Percentiles rank a stretch among this genome's conserved stretches.
phyloP scores from a whole-genome alignment of 2,113 vertebrate species.

The Cyprinodon brontotheroides region DNA sequence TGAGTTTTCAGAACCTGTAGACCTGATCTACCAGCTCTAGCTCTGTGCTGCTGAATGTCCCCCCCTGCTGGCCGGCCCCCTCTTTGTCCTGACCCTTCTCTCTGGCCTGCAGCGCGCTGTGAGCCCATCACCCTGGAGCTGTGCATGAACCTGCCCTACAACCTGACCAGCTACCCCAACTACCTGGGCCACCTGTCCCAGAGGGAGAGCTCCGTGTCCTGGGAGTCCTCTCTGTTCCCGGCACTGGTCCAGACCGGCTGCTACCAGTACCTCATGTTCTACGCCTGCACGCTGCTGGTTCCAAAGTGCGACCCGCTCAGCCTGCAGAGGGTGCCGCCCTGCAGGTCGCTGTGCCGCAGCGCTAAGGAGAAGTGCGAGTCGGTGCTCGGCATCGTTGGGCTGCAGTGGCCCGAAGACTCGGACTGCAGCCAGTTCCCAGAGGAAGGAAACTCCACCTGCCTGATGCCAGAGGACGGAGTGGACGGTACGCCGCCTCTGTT shows the following conservation, averaged over 20 bases:
- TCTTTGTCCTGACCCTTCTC: background rate
- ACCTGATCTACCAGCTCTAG: too few species aligned
- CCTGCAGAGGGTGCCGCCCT: conserved; percentile 87
- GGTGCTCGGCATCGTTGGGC: conserved; percentile 91
- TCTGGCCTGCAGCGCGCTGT: conserved; percentile 74
- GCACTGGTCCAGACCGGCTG: conserved; percentile 96
- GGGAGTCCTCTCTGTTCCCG: conserved; percentile 95
- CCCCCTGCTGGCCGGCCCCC: background rate
- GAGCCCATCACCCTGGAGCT: conserved; percentile 93
- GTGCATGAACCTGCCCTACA: conserved; percentile 96
- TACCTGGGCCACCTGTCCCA: conserved; percentile 93
- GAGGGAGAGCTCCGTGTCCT: conserved; percentile 92
- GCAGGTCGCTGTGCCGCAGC: conserved; percentile 89
- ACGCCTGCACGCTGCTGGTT: conserved; percentile 93
- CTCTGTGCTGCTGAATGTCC: background rate
- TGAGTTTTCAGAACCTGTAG: conserved; percentile 75
- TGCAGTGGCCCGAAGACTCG: conserved; percentile 95
- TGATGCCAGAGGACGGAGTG: conserved; percentile 88
- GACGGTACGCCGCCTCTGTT: conserved; percentile 74
- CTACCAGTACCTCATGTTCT: conserved; percentile 98
- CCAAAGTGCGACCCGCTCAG: conserved; percentile 91
- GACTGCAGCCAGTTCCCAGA: conserved; percentile 93
- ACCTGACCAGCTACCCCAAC: conserved; percentile 90
- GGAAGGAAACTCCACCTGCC: conserved; percentile 85
- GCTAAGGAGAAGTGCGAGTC: conserved; percentile 92